phyloP scores from a whole-genome alignment of 30 jellyfish, hydroid and myxozoan genomes.

The Haliclystus octoradiatus region DNA sequence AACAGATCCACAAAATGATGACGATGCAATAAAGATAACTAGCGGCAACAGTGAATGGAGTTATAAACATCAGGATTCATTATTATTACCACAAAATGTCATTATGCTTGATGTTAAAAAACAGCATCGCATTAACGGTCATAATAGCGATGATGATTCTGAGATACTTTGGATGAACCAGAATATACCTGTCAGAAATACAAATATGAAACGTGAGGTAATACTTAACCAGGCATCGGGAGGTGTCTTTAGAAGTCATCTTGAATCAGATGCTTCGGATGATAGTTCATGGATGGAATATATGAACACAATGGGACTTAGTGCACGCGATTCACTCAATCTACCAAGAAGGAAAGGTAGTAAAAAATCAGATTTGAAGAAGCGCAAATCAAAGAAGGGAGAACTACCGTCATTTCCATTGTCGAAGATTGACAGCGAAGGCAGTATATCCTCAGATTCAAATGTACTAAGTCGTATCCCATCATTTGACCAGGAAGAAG shows the following conservation, averaged over 20 bases:
- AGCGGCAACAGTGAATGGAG: neutral
- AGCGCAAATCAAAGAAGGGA: neutral
- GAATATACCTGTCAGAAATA: neutral
- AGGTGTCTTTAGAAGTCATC: too few relatives aligned
- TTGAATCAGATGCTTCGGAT: neutral
- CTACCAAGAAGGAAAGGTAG: neutral
- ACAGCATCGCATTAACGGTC: neutral
- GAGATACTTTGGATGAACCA: neutral
- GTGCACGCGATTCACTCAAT: neutral
- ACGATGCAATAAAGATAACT: neutral
- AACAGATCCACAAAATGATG: neutral
- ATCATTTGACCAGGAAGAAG: neutral
- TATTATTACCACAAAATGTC: neutral
- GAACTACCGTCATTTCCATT: neutral
- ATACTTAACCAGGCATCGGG: neutral
- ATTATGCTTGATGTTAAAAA: neutral
- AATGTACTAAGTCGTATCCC: neutral
- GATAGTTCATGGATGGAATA: neutral
- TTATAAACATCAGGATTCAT: neutral
- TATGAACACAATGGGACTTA: neutral
- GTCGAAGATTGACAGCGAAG: neutral
- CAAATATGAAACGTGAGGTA: neutral
- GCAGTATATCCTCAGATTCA: neutral
- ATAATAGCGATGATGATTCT: neutral
- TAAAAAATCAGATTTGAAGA: neutral